Percentiles rank a stretch among this genome's conserved stretches.
These are phyloP conservation scores for Labeo calbasu DNA, from an alignment of 2,797 vertebrate species.

Conservation along the genomic window DNA sequence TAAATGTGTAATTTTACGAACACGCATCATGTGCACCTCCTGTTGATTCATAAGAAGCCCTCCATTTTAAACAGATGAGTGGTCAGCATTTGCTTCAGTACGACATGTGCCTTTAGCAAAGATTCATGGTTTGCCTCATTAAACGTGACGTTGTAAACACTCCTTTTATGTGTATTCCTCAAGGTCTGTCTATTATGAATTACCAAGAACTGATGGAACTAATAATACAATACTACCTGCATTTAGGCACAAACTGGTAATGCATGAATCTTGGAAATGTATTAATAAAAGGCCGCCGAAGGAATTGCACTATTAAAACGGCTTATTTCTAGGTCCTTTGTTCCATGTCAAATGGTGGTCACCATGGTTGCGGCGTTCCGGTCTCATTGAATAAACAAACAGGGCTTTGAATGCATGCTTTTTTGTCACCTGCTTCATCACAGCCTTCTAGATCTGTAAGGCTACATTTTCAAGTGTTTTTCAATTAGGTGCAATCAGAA, in stretches of 20 bases:
- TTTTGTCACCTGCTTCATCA: conserved; percentile 48
- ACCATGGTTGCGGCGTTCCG: conserved; percentile 70
- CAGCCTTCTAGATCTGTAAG: background rate
- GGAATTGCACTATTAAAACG: conserved; percentile 32
- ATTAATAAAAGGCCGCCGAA: background rate
- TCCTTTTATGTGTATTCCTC: background rate
- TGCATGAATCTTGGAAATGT: conserved; percentile 18
- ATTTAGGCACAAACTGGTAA: background rate
- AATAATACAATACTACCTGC: background rate
- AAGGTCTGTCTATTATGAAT: background rate
- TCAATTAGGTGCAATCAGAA: conserved; percentile 6
- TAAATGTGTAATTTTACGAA: background rate
- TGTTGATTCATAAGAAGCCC: conserved; percentile 17
- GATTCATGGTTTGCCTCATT: conserved; percentile 10
- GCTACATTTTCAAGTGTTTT: conserved; percentile 33
- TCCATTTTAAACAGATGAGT: conserved; percentile 43
- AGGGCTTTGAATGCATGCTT: conserved; percentile 65
- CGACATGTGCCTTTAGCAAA: conserved; percentile 42
- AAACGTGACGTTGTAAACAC: background rate
- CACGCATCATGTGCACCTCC: background rate
- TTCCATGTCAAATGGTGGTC: conserved; percentile 60
- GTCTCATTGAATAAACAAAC: conserved; percentile 69
- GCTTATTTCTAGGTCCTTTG: conserved; percentile 46
- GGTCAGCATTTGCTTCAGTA: conserved; percentile 54
- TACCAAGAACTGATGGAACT: background rate